Evolutionary conservation across 2,797 vertebrate species (phyloP), one percentile per base, ranked within the genome.

Genomic region (Psittacula echo): DNA sequence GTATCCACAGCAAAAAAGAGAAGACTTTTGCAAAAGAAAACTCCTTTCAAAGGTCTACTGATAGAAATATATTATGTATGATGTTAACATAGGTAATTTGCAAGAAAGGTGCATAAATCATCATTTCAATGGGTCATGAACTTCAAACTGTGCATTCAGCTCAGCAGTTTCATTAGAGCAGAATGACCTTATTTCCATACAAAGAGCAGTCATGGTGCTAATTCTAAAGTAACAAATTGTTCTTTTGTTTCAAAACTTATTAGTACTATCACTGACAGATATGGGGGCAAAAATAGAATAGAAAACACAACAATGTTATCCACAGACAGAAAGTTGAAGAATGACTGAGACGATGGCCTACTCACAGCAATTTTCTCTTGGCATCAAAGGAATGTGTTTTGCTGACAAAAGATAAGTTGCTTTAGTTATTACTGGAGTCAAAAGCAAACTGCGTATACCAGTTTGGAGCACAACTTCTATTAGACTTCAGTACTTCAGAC

Each of bases 121-220:
- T 95, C 56, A 75, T 95, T 96, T 95, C 83, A 73, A 0, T 75
- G 87, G 89, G 78, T 93, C 86, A 6, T 75, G 90, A 96, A 93
- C 94, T 91, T 96, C 87, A 90, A 79, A 91, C 90, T 77, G 77
- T 84, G 86, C 87, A 56, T 95, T 97, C 87, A 91, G 83, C 76
- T 96, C 91, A 95, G 85, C 80, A 83, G 39, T 95, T 91, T 96
- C 82, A 70, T 86, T 91, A 82, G 79, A 90, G 70, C 84, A 92
- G 68, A 97, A 94, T 95, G 85, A 94, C 74, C 75, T 90, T 89
- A 91, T 96, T 96, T 97, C 84, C 91, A 94, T 85, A 91, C 29
- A 48, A 75, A 77, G 61, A 95, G 78, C 89, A 95, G 90, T 90
- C 91, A 77, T 13, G 5, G 41, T 90, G 85, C 85, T 94, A 92